Percentiles rank a stretch among this genome's conserved stretches.
These are phyloP conservation scores for Clavelina lepadiformis DNA, from an alignment of 23 tunicate genomes.

Conservation along the genomic window DNA sequence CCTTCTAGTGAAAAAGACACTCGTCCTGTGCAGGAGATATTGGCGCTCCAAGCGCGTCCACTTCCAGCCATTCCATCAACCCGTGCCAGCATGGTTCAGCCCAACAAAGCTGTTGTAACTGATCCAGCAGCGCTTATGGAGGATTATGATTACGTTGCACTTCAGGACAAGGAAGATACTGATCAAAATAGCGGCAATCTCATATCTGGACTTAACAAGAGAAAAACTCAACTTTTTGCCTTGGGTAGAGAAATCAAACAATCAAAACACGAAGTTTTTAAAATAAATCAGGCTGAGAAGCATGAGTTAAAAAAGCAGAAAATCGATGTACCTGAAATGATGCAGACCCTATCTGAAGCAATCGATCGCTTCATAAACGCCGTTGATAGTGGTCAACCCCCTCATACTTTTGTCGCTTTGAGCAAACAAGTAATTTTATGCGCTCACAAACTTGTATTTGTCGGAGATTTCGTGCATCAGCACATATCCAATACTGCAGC, in stretches of 20 bases:
- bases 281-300: conserved; percentile 9
- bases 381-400: conserved; percentile 55
- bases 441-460: conserved; percentile 83
- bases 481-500: conserved; percentile 19
- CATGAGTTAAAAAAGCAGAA: conserved; percentile 19
- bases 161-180: conserved; percentile 45
- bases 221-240: conserved; percentile 37
- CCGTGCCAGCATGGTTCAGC: not conserved
- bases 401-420: conserved; percentile 68
- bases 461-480: conserved; percentile 62
- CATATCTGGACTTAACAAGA: conserved; percentile 41
- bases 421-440: conserved; percentile 77
- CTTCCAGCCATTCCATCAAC: conserved; percentile 62
- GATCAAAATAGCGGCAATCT: conserved; percentile 1
- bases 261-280: conserved; percentile 2
- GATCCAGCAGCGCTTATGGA: conserved; percentile 74
- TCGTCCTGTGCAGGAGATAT: conserved; percentile 19
- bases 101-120: not conserved
- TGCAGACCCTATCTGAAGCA: conserved; percentile 41
- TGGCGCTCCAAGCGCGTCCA: conserved; percentile 75
- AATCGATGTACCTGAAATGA: conserved; percentile 48
- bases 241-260: conserved; percentile 18
- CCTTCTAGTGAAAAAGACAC: conserved; percentile 15
- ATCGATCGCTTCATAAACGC: conserved; percentile 43
- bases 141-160: conserved; percentile 93